Base-by-base conservation (phyloP, 2,888 invertebrate species). In the Phoronis australis region DNA sequence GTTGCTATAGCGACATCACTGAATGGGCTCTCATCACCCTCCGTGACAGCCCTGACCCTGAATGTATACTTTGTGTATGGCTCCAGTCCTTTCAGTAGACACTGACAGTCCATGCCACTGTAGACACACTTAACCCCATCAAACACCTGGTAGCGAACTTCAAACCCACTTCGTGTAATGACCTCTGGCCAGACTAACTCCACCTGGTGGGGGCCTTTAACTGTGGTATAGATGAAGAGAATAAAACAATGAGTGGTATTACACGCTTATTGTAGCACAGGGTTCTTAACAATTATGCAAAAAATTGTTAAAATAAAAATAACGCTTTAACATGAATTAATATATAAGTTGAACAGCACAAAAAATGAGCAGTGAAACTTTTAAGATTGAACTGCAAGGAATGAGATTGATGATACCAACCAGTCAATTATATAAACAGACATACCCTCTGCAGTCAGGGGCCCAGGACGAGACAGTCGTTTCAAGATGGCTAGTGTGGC, bases 401-500 rank as follows among this genome's bases (percentile, higher is more conserved):
- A n/a, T n/a, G n/a, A n/a, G n/a, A n/a, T n/a, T n/a, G n/a, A n/a
- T n/a, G n/a, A n/a, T n/a, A n/a, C n/a, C n/a, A n/a, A n/a, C n/a
- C n/a, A n/a, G n/a, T n/a, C n/a, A n/a, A n/a, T n/a, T n/a, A n/a
- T n/a, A 6, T 15, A 53, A n/a, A n/a, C n/a, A n/a, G n/a, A 52
- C 50, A 42, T 53, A 71, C 73, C 68, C 61, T 61, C 57, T 3
- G 66, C 54, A n/a, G 35, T 43, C 4, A 69, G 71, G 15, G 69
- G 55, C 15, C 54, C 51, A 21, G 75, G 71, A 55, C 68, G 66
- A 9, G 66, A 63, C 24, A 75, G 57, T 37, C 63, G 57, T 56
- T 73, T 73, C 37, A 75, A 59, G 20, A 75, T 69, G 48, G 69
- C 69, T 27, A 74, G 48, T 21, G 75, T 71, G 18, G 65, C 64